A percentile compares a stretch with the other conserved stretches of the same genome.
Evolutionary conservation across 1,140 invertebrate genomes (phyloP).

Genomic region (Caenorhabditis tropicalis): DNA sequence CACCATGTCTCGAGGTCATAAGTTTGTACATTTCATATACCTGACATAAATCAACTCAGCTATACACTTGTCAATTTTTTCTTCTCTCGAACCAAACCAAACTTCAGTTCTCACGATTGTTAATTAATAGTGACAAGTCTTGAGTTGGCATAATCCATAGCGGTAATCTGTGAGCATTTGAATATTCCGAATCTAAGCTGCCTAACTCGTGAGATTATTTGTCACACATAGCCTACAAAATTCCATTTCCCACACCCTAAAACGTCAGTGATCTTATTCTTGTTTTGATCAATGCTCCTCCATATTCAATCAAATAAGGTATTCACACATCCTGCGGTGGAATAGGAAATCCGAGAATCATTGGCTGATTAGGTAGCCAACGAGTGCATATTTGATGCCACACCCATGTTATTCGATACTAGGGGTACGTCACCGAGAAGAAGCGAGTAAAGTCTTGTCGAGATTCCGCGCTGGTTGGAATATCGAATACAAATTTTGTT

Average conservation of each 20-base stretch:
- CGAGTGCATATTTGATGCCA: background rate
- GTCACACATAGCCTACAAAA: background rate
- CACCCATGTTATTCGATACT: background rate
- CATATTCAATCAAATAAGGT: background rate
- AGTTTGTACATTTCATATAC: background rate
- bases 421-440: background rate
- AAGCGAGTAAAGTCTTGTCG: background rate
- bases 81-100: background rate
- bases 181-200: background rate
- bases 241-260: background rate
- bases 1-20: background rate
- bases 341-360: conserved; percentile 25
- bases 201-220: too few species aligned
- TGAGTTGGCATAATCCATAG: background rate
- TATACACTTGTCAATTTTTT: background rate
- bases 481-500: too few species aligned
- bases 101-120: background rate
- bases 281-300: background rate
- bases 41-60: conserved; percentile 27
- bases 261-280: background rate
- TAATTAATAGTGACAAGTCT: background rate
- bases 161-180: background rate
- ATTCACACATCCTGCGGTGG: conserved; percentile 11
- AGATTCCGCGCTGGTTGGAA: too few species aligned
- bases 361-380: background rate